Percentiles rank a stretch among this genome's conserved stretches.
Evolutionary conservation across 1,140 invertebrate species (phyloP).

Genomic region (Papilio machaon): DNA sequence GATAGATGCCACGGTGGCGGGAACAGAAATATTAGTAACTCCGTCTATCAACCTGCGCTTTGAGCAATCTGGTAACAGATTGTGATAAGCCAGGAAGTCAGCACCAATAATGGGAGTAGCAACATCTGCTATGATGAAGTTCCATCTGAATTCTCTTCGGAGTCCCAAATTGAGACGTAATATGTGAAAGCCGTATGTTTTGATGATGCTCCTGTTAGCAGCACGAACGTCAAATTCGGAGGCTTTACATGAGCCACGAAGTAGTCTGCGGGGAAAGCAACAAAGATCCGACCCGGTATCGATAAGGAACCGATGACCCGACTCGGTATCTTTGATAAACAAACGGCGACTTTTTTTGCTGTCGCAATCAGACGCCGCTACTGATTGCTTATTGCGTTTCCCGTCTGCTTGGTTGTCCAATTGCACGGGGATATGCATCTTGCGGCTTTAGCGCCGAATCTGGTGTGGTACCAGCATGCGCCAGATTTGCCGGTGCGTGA

Average conservation of each 20-base stretch:
- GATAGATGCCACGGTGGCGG: background rate
- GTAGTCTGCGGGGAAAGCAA: background rate
- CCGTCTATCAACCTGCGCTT: conserved; percentile 31
- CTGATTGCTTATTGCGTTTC: conserved; percentile 46
- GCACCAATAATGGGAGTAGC: conserved; percentile 58
- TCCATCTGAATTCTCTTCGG: conserved; percentile 49
- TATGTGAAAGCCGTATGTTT: background rate
- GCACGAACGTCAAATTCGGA: background rate
- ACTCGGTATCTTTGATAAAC: conserved; percentile 42
- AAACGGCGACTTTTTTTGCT: conserved; percentile 42
- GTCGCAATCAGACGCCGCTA: conserved; percentile 47
- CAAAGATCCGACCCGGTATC: conserved; percentile 25
- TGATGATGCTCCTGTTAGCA: background rate
- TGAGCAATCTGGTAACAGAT: conserved; percentile 45
- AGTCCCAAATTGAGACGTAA: conserved; percentile 4
- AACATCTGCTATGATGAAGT: conserved; percentile 60
- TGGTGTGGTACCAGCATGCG: conserved; percentile 53
- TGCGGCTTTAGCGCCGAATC: conserved; percentile 43
- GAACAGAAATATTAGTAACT: background rate
- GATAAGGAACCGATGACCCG: conserved; percentile 22
- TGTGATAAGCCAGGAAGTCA: conserved; percentile 57
- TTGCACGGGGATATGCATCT: conserved; percentile 50
- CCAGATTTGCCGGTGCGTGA: conserved; percentile 27
- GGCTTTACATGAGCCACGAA: too few species aligned
- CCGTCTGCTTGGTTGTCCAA: conserved; percentile 30